phyloP scores from a whole-genome alignment of 2,888 invertebrate genomes.

The Zelleria hepariella region DNA sequence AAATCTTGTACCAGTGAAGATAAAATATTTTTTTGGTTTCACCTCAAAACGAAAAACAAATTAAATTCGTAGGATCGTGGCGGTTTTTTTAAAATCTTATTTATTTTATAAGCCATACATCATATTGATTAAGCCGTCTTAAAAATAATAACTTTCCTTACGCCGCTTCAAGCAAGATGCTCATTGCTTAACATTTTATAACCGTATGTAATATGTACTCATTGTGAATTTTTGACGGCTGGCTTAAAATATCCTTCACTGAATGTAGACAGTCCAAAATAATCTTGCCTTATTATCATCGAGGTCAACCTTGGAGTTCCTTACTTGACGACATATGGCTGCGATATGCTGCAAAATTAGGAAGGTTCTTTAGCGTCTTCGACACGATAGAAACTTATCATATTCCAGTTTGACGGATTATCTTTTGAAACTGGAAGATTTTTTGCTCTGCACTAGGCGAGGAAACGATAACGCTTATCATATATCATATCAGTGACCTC shows the following conservation, averaged over 20 bases:
- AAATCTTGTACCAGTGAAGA: too few relatives aligned
- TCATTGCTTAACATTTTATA: too few relatives aligned
- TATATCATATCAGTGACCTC: not conserved
- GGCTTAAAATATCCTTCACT: not conserved
- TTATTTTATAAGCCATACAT: too few relatives aligned
- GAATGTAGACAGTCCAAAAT: slow-evolving; percentile 32
- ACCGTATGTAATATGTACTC: too few relatives aligned
- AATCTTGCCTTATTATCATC: slow-evolving; percentile 61
- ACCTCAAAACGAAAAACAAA: too few relatives aligned
- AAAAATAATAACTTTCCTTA: too few relatives aligned
- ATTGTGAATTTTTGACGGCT: too few relatives aligned
- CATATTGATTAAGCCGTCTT: too few relatives aligned
- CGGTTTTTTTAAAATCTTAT: too few relatives aligned
- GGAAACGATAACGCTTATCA: not conserved
- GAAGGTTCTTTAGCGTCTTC: not conserved
- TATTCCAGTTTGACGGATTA: not conserved
- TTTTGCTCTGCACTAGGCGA: not conserved
- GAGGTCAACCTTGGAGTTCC: slow-evolving; percentile 64
- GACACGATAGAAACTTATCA: not conserved
- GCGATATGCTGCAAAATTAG: slow-evolving; percentile 38
- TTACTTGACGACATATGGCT: slow-evolving; percentile 46
- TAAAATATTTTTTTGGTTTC: too few relatives aligned
- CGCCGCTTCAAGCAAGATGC: too few relatives aligned
- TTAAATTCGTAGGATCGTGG: too few relatives aligned
- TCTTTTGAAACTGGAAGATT: not conserved